These are phyloP conservation scores for Drosophila kohkoa DNA, from an alignment of 1,140 invertebrate species.

Conservation along the genomic window DNA sequence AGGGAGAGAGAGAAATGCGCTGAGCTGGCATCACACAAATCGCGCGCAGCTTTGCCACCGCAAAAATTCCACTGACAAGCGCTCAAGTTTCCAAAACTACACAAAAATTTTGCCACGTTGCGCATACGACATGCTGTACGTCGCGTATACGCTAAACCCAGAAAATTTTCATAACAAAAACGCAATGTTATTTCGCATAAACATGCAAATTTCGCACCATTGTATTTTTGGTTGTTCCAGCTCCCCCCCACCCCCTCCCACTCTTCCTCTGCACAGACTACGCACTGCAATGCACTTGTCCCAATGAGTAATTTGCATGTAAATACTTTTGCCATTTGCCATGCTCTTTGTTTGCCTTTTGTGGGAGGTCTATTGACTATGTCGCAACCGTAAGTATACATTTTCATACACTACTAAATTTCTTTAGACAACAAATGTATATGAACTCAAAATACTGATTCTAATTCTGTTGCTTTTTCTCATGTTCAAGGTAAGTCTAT, in stretches of 20 bases:
- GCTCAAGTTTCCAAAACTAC: constrained; percentile 36
- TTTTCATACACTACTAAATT: background rate
- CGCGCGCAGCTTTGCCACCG: constrained; percentile 23
- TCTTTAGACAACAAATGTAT: background rate
- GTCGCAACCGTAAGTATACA: background rate
- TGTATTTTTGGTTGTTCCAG: constrained; percentile 21
- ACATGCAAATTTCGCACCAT: constrained; percentile 76
- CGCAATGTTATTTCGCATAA: constrained; percentile 75
- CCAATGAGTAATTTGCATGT: constrained; percentile 78
- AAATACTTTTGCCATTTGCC: constrained; percentile 58
- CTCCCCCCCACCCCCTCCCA: too few species aligned
- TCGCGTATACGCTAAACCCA: constrained; percentile 33
- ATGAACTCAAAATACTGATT: background rate
- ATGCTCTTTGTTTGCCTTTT: constrained; percentile 34
- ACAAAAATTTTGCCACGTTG: constrained; percentile 38
- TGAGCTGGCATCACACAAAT: constrained; percentile 48
- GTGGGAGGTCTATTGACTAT: constrained; percentile 17
- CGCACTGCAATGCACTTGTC: constrained; percentile 51
- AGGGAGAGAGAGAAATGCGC: constrained; percentile 18
- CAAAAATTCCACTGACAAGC: constrained; percentile 26
- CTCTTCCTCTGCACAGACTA: background rate
- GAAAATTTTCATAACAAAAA: constrained; percentile 60
- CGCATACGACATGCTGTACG: constrained; percentile 42
- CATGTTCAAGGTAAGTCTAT: background rate
- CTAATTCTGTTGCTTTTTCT: constrained; percentile 3